Evolutionary conservation across 2,888 invertebrate species (phyloP), one percentile per base, ranked within the genome.

Genomic region (Marasmarcha lunaedactyla): DNA sequence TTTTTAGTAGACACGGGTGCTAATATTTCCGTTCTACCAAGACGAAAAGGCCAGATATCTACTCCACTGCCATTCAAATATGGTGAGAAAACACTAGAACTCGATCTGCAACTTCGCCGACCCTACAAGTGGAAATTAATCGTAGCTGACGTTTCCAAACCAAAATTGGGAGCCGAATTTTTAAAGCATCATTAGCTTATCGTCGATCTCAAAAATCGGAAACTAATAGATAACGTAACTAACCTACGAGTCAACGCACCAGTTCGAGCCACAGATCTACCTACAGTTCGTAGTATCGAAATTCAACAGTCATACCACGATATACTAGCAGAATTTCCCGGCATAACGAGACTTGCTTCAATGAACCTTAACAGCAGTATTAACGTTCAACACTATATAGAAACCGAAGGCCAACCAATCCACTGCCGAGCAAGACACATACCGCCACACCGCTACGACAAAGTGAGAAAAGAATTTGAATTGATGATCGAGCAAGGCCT

Each of bases 401-500:
- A 41, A 25, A 45, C 30, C 9, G 11, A 9, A 9, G 30, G 30
- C 30, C 30, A 4, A 30, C 30, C 30, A 30, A 27, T 42, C 26
- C 38, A 15, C 36, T 39, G 39, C 2, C 33, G 40, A 1, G 20
- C 44, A n/a, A 14, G 35, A 14, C 37, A 41, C 26, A 13, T 39
- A 12, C 36, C 44, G 30, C 35, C 30, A 3, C 40, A 42, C n/a
- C 35, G 38, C 34, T 45, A 45, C 34, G 37, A 34, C 7, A 15
- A 34, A 3, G 42, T 36, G 4, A 42, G 37, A 15, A 30, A 30
- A n/a, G 30, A 30, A 11, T 30, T 30, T 10, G 30, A 30, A 30
- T 7, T 3, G 3, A 43, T 46, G 43, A 36, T 42, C 14, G 38
- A 43, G 3, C 14, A 36, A 15, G 43, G 46, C 1, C 38, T 46